Conservation (phyloP, 2,113 vertebrate species). For the Pygoscelis antarcticus region DNA sequence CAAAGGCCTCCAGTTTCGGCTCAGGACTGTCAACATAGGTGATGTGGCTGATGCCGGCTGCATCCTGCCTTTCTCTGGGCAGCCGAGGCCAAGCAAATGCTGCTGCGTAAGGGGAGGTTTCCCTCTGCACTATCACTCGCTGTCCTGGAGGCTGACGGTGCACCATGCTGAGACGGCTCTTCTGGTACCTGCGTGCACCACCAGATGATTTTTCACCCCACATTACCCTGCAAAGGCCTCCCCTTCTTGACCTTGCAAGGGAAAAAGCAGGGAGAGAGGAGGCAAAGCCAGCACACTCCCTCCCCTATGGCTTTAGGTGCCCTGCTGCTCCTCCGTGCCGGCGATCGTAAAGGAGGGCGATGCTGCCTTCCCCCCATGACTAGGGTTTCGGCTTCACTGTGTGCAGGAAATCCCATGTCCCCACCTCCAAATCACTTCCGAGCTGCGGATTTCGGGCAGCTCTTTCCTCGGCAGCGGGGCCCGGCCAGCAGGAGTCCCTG, state of each 20-base stretch:
- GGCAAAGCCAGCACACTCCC: not conserved
- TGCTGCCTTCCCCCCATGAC: rapidly evolving
- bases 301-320: rapidly evolving
- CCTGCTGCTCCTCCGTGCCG: rapidly evolving
- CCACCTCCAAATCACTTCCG: rapidly evolving
- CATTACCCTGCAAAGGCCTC: not conserved
- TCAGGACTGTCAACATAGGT: not conserved
- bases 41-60: not conserved
- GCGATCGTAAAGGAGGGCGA: rapidly evolving
- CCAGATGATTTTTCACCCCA: not conserved
- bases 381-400: rapidly evolving
- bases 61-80: not conserved
- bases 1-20: not conserved
- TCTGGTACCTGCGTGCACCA: rapidly evolving
- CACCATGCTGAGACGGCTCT: not conserved
- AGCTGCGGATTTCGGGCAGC: rapidly evolving
- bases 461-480: not conserved
- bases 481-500: constrained; percentile 62
- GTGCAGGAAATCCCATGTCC: rapidly evolving
- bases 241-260: not conserved
- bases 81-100: not conserved
- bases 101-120: not conserved
- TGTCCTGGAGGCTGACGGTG: rapidly evolving
- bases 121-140: too few relatives aligned
- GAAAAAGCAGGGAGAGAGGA: not conserved